phyloP scores from a whole-genome alignment of 2,888 invertebrate species.

The Aspidiotus destructor region DNA sequence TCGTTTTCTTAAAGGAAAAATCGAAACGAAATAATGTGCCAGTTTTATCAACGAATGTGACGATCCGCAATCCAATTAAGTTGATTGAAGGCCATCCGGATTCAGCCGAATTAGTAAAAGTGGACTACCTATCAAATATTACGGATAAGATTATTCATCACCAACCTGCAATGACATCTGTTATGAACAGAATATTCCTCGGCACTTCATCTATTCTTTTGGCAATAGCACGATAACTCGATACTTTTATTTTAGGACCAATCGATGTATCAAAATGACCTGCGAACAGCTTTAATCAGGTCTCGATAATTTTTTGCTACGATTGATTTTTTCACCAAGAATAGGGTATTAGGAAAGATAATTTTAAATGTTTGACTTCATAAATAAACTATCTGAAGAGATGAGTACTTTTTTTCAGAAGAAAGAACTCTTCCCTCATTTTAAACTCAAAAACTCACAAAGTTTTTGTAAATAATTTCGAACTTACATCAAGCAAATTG shows the following conservation, averaged over 20 bases:
- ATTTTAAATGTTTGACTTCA: neutral
- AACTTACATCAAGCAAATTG: slow-evolving; percentile 47
- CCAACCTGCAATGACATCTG: slow-evolving; percentile 57
- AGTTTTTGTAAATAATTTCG: neutral
- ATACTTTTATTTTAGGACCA: slow-evolving; percentile 66
- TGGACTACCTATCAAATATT: neutral
- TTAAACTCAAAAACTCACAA: neutral
- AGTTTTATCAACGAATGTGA: no score
- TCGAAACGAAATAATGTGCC: no score
- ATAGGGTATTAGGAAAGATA: neutral
- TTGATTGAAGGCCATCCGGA: no score
- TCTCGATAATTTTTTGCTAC: neutral
- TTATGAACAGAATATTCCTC: slow-evolving; percentile 70
- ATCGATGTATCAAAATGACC: slow-evolving; percentile 80
- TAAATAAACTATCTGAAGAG: neutral
- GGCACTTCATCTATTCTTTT: slow-evolving; percentile 54
- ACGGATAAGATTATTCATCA: neutral
- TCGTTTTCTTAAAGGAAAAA: no score
- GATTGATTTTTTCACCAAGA: neutral
- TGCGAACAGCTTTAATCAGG: slow-evolving; percentile 49
- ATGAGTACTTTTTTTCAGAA: neutral
- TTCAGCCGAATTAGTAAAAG: neutral
- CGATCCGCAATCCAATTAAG: no score
- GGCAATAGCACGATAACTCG: slow-evolving; percentile 70
- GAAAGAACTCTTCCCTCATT: neutral